phyloP scores from a whole-genome alignment of 1,140 invertebrate genomes.

The Phortica variegata region DNA sequence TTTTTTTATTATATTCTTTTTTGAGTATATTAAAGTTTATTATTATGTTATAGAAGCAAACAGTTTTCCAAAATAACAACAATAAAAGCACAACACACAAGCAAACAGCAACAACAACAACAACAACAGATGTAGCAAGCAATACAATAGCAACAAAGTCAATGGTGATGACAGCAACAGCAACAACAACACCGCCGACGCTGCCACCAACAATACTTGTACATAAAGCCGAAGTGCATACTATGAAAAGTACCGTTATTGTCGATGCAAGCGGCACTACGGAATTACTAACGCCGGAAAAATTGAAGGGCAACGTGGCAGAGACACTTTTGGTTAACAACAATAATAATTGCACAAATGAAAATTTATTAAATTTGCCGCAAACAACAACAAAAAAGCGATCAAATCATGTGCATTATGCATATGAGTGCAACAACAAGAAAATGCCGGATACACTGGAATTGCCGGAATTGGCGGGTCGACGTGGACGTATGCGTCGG shows the following conservation, averaged over 20 bases:
- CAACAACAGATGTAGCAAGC: conserved; percentile 8
- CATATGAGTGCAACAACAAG: conserved; percentile 8
- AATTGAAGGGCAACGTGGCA: conserved; percentile 18
- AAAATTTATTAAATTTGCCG: conserved; percentile 1
- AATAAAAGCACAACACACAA: conserved; percentile 20
- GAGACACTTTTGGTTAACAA: conserved; percentile 6
- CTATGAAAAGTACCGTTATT: conserved; percentile 34
- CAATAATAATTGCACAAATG: too few species aligned
- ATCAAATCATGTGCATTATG: neutral
- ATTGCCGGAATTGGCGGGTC: neutral
- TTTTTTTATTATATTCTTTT: neutral
- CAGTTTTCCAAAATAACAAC: conserved; percentile 51
- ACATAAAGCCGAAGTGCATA: conserved; percentile 40
- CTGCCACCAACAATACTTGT: conserved; percentile 39
- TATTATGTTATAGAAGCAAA: conserved; percentile 50
- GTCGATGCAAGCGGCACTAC: conserved; percentile 22
- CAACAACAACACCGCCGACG: conserved; percentile 2
- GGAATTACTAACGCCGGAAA: conserved; percentile 16
- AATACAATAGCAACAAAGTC: conserved; percentile 1
- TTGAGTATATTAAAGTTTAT: neutral
- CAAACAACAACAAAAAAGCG: neutral
- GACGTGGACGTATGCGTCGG: conserved; percentile 25
- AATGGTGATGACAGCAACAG: conserved; percentile 6
- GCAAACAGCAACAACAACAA: conserved; percentile 12
- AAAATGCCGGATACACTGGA: conserved; percentile 14